Base-by-base conservation (phyloP, 2,113 vertebrate genomes). In the Oreochromis aureus region DNA sequence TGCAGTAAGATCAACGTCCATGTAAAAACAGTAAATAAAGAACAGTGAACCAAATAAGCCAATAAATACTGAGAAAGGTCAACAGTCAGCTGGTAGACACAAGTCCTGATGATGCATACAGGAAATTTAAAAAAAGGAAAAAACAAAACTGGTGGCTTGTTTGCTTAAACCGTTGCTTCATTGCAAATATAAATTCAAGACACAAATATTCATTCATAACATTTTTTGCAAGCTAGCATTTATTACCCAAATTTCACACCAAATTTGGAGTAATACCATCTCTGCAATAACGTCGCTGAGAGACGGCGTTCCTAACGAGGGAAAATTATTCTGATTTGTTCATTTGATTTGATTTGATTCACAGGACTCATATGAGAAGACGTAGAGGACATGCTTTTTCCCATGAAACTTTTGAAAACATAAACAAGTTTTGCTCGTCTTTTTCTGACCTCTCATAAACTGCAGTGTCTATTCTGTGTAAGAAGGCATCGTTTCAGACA, bases 401-500 rank as follows among this genome's bases (percentile, higher is more conserved):
- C 69, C 24, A 48, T 36, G 0, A 2, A 66, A 10, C 13, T 6
- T 46, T 63, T 63, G n/a, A 36, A 73, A 73, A 73, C 22, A 7
- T 27, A 10, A 27, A 73, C 2, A 0, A 0, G 41, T 7, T 30
- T 46, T 73, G 13, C 39, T 71, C 3, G 2, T 46, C 22, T 69
- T 22, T 39, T 39, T 69, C 34, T 69, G 61, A 2, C 18, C 61
- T 8, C 1, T 69, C 19, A 69, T 22, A 22, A n/a, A 69, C 63
- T 3, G 0, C 0, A 30, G 69, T 18, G 22, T 73, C 5, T 46
- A 7, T 18, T 18, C 13, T 27, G 13, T 46, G 4, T 46, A 27
- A 59, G 55, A 24, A 56, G 10, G 22, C 32, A 15, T 41, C 9
- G 36, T 69, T 69, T 22, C 34, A 22, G 10, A 69, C 19, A 39